phyloP scores from a whole-genome alignment of 2,113 vertebrate genomes.

The Rhea americana region DNA sequence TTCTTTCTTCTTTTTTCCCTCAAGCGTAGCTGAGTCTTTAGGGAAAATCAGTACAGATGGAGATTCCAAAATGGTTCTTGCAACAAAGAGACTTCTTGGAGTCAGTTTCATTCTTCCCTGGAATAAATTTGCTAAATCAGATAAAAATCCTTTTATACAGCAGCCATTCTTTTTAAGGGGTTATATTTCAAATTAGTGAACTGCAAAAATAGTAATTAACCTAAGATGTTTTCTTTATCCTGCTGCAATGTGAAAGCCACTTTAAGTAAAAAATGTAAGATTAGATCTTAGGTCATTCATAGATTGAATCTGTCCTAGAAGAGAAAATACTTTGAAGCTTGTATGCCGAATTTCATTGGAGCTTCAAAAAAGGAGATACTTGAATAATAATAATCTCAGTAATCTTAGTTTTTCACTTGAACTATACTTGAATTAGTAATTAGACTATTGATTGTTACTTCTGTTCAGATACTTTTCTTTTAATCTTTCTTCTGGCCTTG shows the following conservation, averaged over 20 bases:
- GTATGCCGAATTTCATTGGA: neutral
- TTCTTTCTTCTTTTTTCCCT: constrained; percentile 62
- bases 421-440: neutral
- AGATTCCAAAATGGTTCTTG: constrained; percentile 65
- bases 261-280: constrained; percentile 19
- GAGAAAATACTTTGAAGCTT: constrained; percentile 24
- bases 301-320: constrained; percentile 8
- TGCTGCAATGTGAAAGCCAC: neutral
- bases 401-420: neutral
- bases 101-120: constrained; percentile 61
- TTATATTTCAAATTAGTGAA: constrained; percentile 61
- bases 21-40: constrained; percentile 55
- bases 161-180: constrained; percentile 46
- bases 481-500: neutral
- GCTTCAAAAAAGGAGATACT: neutral
- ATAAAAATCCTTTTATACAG: constrained; percentile 56
- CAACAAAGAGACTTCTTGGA: constrained; percentile 69
- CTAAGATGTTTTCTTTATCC: constrained; percentile 46
- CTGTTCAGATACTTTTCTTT: neutral
- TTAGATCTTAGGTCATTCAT: constrained; percentile 8
- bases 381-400: neutral
- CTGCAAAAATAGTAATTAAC: constrained; percentile 59
- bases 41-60: constrained; percentile 55
- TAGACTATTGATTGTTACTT: neutral
- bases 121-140: constrained; percentile 70